Evolutionary conservation across 2,113 vertebrate species (phyloP), one percentile per base, ranked within the genome.

Genomic region (Sigmodon hispidus): DNA sequence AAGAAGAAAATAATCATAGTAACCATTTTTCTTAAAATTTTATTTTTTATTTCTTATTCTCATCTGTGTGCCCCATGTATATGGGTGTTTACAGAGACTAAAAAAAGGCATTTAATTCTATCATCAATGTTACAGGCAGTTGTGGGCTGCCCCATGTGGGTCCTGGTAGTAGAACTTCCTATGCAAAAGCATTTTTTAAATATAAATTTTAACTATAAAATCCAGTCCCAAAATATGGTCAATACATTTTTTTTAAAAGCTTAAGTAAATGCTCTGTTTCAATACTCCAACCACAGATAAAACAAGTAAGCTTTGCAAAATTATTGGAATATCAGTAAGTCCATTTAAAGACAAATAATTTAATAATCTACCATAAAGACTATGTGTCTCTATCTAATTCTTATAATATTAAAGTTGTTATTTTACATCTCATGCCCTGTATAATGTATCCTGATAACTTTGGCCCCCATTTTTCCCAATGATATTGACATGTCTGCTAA

Each of bases 291-390:
- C 63, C 84, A 86, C 21, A 87, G 29, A 87, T 69, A 88, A 61
- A 96, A 79, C 40, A 83, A 94, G 17, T 76, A 81, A 94, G 36
- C 65, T 95, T 73, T 63, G 43, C 77, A 87, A 17, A 89, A 36
- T n/a, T 43, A 22, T 84, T 94, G 81, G 81, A 24, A 17, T 40
- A 69, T 57, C n/a, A 36, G 5, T 17, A 52, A 76, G 8, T 45
- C 21, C 12, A 72, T 79, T 84, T 61, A 93, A 24, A 81, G 61
- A 73, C 2, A 73, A 96, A 59, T 8, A 13, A 50, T 50, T 65
- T 63, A 17, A 79, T 90, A 84, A 40, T 45, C 50, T 52, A 75
- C 13, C 21, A 31, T 87, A 7, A 13, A 89, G 89, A 5, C 17
- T 70, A 3, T 43, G 40, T 26, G 15, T 24, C 45, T 52, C 34